Conservation (phyloP, 2,888 invertebrate species). For the Crossocerus cetratus region DNA sequence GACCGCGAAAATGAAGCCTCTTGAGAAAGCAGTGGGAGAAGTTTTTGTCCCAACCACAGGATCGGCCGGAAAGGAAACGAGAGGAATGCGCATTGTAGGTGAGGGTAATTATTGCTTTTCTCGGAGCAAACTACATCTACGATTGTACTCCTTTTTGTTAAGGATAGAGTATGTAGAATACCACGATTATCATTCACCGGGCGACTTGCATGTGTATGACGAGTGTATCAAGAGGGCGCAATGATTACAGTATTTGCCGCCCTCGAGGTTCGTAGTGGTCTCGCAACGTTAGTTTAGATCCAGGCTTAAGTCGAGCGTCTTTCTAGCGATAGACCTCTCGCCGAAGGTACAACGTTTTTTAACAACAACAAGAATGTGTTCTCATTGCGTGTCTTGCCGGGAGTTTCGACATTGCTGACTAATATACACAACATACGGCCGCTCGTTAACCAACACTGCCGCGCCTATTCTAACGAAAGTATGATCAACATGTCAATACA, state of each 20-base stretch:
- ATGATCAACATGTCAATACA: slow-evolving; percentile 29
- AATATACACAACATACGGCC: slow-evolving; percentile 28
- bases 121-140: too few relatives aligned
- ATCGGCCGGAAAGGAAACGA: slow-evolving; percentile 29
- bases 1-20: slow-evolving; percentile 57
- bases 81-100: background rate
- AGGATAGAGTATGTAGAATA: too few relatives aligned
- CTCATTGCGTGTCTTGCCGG: slow-evolving; percentile 36
- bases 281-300: too few relatives aligned
- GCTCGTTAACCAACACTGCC: slow-evolving; percentile 60
- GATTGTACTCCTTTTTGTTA: too few relatives aligned
- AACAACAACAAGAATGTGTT: background rate
- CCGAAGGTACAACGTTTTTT: background rate
- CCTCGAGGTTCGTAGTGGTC: too few relatives aligned
- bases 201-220: too few relatives aligned
- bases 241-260: too few relatives aligned
- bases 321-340: background rate
- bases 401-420: slow-evolving; percentile 17
- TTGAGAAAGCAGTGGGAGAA: slow-evolving; percentile 45
- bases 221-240: too few relatives aligned
- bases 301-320: background rate
- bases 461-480: slow-evolving; percentile 56
- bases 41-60: slow-evolving; percentile 42
- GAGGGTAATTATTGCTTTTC: background rate
- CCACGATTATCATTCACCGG: too few relatives aligned